These are phyloP conservation scores for Lasioglossum marginatum DNA, from an alignment of 2,888 invertebrate species.

Conservation along the genomic window DNA sequence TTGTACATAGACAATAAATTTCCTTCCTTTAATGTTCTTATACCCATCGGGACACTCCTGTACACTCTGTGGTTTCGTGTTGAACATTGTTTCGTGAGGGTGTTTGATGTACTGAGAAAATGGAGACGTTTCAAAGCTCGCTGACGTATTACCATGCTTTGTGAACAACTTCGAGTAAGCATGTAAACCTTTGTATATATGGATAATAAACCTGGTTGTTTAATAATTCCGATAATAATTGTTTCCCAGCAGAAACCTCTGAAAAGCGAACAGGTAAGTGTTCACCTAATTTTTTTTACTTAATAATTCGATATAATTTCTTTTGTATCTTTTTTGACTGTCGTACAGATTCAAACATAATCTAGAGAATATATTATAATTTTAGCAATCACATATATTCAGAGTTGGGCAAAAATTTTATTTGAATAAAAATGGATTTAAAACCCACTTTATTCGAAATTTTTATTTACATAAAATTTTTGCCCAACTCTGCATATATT, in stretches of 20 bases:
- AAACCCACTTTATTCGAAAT: too few relatives aligned
- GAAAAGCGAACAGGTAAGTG: conserved; percentile 2
- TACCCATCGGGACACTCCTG: conserved; percentile 40
- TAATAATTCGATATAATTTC: background rate
- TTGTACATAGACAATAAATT: conserved; percentile 80
- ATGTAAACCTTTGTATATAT: conserved; percentile 73
- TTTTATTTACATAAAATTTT: too few relatives aligned
- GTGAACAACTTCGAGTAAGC: conserved; percentile 51
- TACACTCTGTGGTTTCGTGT: conserved; percentile 40
- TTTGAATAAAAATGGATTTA: too few relatives aligned
- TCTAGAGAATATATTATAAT: background rate
- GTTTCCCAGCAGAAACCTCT: background rate
- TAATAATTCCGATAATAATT: conserved; percentile 52
- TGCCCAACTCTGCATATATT: too few relatives aligned
- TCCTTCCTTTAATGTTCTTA: conserved; percentile 47
- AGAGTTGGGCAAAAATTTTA: too few relatives aligned
- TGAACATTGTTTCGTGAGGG: conserved; percentile 35
- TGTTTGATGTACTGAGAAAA: conserved; percentile 51
- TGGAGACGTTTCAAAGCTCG: conserved; percentile 40
- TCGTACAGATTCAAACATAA: too few relatives aligned
- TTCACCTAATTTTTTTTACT: background rate
- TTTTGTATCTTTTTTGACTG: too few relatives aligned
- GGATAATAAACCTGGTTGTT: conserved; percentile 72
- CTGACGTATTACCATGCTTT: conserved; percentile 48
- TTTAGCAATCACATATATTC: background rate